Percentiles rank a stretch among this genome's conserved stretches.
These are phyloP conservation scores for Lymantria monacha DNA, from an alignment of 2,888 invertebrate species.

Conservation along the genomic window DNA sequence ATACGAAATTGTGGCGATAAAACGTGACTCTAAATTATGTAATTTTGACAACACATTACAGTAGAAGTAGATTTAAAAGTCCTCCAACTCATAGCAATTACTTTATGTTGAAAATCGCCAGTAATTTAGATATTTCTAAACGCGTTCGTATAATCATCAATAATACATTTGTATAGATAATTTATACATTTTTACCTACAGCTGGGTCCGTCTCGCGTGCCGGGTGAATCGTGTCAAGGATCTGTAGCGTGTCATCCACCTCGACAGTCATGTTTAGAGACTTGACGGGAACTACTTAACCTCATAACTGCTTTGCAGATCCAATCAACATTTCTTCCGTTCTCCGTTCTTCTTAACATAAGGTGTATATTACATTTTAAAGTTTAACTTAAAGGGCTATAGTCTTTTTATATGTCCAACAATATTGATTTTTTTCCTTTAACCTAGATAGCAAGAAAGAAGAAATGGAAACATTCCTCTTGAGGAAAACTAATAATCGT, in stretches of 20 bases:
- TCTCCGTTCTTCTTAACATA: not conserved
- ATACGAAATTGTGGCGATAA: too few relatives aligned
- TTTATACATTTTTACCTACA: not conserved
- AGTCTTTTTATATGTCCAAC: too few relatives aligned
- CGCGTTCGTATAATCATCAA: too few relatives aligned
- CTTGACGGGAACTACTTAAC: conserved; percentile 44
- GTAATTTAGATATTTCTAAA: not conserved
- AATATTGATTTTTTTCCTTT: too few relatives aligned
- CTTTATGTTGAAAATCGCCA: not conserved
- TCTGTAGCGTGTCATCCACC: conserved; percentile 42
- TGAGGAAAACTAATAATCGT: too few relatives aligned
- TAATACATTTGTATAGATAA: not conserved
- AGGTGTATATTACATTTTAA: too few relatives aligned
- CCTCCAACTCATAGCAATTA: not conserved
- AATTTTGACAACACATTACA: too few relatives aligned
- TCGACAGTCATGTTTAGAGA: conserved; percentile 39
- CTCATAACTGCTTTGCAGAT: conserved; percentile 33
- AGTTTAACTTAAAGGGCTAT: too few relatives aligned
- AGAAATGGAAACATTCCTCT: too few relatives aligned
- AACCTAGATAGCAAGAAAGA: too few relatives aligned
- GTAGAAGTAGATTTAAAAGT: too few relatives aligned
- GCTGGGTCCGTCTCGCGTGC: conserved; percentile 6
- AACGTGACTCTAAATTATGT: too few relatives aligned
- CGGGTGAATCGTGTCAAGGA: conserved; percentile 60
- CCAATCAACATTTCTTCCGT: conserved; percentile 22